Base-by-base conservation (phyloP, 2,797 vertebrate genomes). In the Pipistrellus pipistrellus region DNA sequence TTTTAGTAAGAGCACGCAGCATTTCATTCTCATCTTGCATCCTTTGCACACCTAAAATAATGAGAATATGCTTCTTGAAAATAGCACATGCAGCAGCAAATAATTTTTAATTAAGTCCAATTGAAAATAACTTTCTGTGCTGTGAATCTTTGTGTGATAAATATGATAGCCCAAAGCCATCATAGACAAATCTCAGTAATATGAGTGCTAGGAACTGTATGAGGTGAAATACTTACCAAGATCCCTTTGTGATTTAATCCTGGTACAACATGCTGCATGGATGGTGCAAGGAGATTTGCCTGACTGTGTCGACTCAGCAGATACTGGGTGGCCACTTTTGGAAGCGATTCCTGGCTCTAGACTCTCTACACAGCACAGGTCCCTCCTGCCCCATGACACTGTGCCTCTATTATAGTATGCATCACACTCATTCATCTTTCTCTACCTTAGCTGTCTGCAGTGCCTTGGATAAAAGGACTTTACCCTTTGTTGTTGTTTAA, bases 301-400 rank as follows among this genome's bases (percentile, higher is more conserved):
- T 59, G 14, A 57, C 3, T 59, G 0, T 7, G 17, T 10, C 3
- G n/a, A 76, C 12, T 41, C 48, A 13, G 0, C 3, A 62, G 7
- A 35, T 3, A 6, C 1, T 14, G 6, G 20, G 2, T 89, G 48
- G 41, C 11, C 18, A 14, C 2, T 41, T 75, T 8, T 38, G 23
- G 68, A 68, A 41, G 3, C 6, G 64, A 13, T 21, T 48, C 32
- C 30, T 46, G 11, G 6, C 20, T 68, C 15, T 32, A 2, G 57
- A 30, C 18, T n/a, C 15, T 12, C 17, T 2, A 1, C 10, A 25
- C 8, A 48, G 48, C 76, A 41, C 8, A 18, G 13, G 2, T 4
- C 32, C 25, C 27, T 30, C 35, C 32, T 30, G 27, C 41, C 46
- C 1, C 4, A 6, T 7, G 23, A 46, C 14, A 23, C 0, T 21